Percentiles rank a stretch among this genome's conserved stretches.
Conservation (phyloP, 2,113 vertebrate species). For the Ochotona princeps region DNA sequence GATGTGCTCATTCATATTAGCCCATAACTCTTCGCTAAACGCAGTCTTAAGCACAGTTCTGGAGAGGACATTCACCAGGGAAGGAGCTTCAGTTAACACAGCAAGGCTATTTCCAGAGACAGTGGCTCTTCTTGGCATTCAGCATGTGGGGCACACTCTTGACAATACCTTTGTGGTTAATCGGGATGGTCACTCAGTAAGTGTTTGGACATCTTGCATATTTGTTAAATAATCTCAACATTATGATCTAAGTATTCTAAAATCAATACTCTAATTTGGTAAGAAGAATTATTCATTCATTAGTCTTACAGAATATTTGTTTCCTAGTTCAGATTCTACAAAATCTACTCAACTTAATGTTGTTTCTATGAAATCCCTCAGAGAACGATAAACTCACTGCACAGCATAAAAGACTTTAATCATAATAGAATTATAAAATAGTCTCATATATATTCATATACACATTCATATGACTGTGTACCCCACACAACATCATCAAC, state of each 20-base stretch:
- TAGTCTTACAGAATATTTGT: neutral
- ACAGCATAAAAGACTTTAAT: neutral
- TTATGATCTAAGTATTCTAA: neutral
- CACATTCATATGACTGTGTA: neutral
- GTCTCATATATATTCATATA: neutral
- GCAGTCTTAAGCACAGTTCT: neutral
- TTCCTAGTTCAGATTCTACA: neutral
- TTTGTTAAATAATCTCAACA: neutral
- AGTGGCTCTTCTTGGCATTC: neutral
- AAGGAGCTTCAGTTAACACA: neutral
- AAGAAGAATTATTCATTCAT: neutral
- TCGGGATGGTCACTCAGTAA: neutral
- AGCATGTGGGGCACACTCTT: neutral
- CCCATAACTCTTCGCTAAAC: neutral
- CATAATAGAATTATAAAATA: neutral
- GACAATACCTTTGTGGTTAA: neutral
- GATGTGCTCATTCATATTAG: neutral
- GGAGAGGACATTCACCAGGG: neutral
- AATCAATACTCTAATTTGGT: neutral
- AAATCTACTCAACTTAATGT: neutral
- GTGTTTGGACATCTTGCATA: neutral
- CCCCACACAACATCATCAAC: too few relatives aligned
- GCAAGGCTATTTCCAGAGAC: neutral
- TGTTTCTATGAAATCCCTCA: constrained; percentile 1
- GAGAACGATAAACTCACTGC: neutral